A percentile compares a stretch with the other conserved stretches of the same genome.
These are phyloP conservation scores for Halictus quadricinctus DNA, from an alignment of 2,888 invertebrate genomes.

Conservation along the genomic window DNA sequence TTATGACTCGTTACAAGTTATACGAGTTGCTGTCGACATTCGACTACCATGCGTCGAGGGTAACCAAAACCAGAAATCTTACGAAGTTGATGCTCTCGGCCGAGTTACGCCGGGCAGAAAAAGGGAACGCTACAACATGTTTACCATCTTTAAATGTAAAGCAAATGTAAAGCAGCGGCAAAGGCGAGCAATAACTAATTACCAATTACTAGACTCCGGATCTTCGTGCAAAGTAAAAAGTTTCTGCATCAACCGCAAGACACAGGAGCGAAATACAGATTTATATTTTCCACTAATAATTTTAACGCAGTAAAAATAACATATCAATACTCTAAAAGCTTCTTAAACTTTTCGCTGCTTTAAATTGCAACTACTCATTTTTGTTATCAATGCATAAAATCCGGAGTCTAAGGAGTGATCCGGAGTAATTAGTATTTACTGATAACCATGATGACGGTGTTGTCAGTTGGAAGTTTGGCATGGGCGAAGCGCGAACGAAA, in stretches of 20 bases:
- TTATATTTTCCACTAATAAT: too few relatives aligned
- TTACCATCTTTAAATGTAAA: background rate
- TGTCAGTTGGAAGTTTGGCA: slow-evolving; percentile 53
- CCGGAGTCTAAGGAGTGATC: too few relatives aligned
- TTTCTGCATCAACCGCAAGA: too few relatives aligned
- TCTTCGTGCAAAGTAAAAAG: too few relatives aligned
- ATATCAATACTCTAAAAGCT: too few relatives aligned
- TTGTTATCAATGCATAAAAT: too few relatives aligned
- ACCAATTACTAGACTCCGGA: too few relatives aligned
- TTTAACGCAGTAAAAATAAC: too few relatives aligned
- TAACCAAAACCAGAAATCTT: background rate
- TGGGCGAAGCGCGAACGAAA: slow-evolving; percentile 63
- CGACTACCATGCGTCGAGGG: background rate
- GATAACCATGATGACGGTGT: slow-evolving; percentile 10
- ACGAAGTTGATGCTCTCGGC: background rate
- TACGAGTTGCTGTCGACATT: background rate
- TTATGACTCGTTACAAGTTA: background rate
- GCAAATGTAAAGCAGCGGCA: background rate
- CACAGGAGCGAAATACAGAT: too few relatives aligned
- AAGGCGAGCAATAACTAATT: background rate
- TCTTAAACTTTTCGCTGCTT: too few relatives aligned
- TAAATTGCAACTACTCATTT: too few relatives aligned
- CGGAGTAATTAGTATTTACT: background rate
- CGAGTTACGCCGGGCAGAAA: background rate
- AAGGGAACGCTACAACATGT: background rate